Base-by-base conservation (phyloP, 2,888 invertebrate species). In the Megamerina dolium region DNA sequence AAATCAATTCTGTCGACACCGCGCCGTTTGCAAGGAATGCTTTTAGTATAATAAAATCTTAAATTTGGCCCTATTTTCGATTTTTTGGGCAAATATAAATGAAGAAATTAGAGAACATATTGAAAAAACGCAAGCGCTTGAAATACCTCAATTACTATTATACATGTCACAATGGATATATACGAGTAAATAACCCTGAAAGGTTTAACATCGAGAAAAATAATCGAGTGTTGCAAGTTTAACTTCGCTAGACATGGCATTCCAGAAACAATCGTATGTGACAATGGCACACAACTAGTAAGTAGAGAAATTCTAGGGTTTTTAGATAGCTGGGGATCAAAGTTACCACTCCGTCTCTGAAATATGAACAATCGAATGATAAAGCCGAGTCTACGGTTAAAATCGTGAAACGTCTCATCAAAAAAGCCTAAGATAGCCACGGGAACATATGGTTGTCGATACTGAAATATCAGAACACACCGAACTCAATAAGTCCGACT, bases 1-100 rank as follows among this genome's bases (percentile, higher is more conserved):
- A 33, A 33, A 33, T 18, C 19, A 10, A 10, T 33, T 18, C 4
- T 18, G n/a, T 16, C 18, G 12, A 20, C 5, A 18, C 33, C n/a
- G n/a, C n/a, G n/a, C n/a, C 19, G 33, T 9, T 33, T 33, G 12
- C 33, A 33, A 14, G n/a, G 33, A 6, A 33, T 33, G 33, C 33
- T 33, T 5, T 8, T 33, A n/a, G n/a, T n/a, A n/a, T 32, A 17
- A 32, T 10, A 10, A 14, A 4, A 32, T 14, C 16, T 32, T 32
- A 10, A n/a, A 14, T 10, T 13, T 32, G 16, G 32, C 16, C n/a
- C 14, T 14, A 32, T 14, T 17, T n/a, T 32, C 32, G 3, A 32
- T 32, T 17, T 32, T 32, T 32, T 32, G 32, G 32, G 16, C 32
- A 14, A 32, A 32, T 14, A 32, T 31, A 17, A 31, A 31, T 14